Evolutionary conservation across 2,113 vertebrate species (phyloP).

Genomic region (Epinephelus moara): DNA sequence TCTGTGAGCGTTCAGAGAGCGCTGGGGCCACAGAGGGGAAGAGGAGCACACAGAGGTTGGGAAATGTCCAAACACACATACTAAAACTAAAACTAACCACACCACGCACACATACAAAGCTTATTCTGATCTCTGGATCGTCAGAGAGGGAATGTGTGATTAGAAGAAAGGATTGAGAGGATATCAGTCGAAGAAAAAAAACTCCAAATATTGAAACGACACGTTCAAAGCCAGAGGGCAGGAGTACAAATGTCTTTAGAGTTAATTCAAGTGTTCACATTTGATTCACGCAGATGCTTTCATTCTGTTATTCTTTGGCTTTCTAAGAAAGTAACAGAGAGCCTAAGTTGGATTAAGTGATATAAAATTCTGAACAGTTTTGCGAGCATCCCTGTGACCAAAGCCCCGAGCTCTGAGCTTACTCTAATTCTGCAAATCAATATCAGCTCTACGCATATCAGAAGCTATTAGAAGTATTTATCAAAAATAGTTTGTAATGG

Average conservation of each 20-base stretch:
- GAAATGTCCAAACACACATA: slow-evolving; percentile 40
- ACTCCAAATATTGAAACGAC: slow-evolving; percentile 50
- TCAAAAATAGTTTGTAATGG: not conserved
- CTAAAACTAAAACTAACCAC: slow-evolving; percentile 28
- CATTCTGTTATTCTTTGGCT: slow-evolving; percentile 47
- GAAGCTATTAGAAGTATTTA: not conserved
- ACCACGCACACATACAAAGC: slow-evolving; percentile 46
- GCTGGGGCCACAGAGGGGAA: slow-evolving; percentile 23
- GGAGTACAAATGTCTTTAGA: slow-evolving; percentile 28
- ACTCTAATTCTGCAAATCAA: not conserved
- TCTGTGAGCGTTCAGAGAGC: slow-evolving; percentile 42
- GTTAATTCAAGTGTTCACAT: slow-evolving; percentile 51
- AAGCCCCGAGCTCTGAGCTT: slow-evolving; percentile 29
- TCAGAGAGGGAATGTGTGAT: slow-evolving; percentile 51
- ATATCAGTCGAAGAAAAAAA: slow-evolving; percentile 30
- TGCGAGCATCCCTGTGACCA: slow-evolving; percentile 13
- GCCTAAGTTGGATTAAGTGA: slow-evolving; percentile 21
- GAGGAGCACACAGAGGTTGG: slow-evolving; percentile 23
- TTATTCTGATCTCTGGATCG: slow-evolving; percentile 43
- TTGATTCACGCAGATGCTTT: slow-evolving; percentile 43
- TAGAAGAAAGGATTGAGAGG: slow-evolving; percentile 15
- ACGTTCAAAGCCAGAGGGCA: slow-evolving; percentile 45
- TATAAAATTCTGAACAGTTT: slow-evolving; percentile 35
- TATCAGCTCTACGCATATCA: slow-evolving; percentile 3
- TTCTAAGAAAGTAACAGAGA: slow-evolving; percentile 31